Percentiles rank a stretch among this genome's conserved stretches.
Evolutionary conservation across 2,797 vertebrate species (phyloP).

Genomic region (Aselliscus stoliczkanus): DNA sequence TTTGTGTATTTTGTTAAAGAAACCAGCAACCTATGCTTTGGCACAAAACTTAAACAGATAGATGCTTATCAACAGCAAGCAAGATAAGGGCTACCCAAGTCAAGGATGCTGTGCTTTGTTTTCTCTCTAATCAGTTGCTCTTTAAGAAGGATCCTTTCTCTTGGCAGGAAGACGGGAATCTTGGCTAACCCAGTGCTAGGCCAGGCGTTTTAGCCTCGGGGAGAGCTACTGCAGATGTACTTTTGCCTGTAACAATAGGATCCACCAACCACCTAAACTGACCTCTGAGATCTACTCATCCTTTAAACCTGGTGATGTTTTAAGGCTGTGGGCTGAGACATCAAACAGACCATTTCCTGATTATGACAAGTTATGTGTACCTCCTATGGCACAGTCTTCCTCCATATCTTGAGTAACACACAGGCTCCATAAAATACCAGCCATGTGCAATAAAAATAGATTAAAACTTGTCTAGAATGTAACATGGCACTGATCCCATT

Average conservation of each 20-base stretch:
- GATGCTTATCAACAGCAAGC: background rate
- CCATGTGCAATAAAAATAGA: background rate
- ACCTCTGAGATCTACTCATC: background rate
- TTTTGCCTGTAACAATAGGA: background rate
- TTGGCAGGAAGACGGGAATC: background rate
- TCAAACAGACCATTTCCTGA: background rate
- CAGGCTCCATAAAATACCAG: background rate
- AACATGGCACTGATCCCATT: background rate
- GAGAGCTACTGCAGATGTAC: too few relatives aligned
- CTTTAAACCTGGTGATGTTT: background rate
- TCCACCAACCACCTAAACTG: background rate
- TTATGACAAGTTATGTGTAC: background rate
- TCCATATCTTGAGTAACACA: background rate
- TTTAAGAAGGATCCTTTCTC: slow-evolving; percentile 10
- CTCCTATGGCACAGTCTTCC: background rate
- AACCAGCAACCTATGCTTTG: background rate
- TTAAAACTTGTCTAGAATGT: background rate
- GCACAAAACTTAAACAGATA: background rate
- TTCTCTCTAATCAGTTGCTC: slow-evolving; percentile 26
- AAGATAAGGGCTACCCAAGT: background rate
- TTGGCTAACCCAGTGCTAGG: background rate
- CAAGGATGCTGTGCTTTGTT: background rate
- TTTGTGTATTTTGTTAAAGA: slow-evolving; percentile 13
- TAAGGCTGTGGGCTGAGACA: background rate
- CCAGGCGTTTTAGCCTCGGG: background rate